Evolutionary conservation across 1,140 invertebrate species (phyloP).

Genomic region (Bombus breviceps): DNA sequence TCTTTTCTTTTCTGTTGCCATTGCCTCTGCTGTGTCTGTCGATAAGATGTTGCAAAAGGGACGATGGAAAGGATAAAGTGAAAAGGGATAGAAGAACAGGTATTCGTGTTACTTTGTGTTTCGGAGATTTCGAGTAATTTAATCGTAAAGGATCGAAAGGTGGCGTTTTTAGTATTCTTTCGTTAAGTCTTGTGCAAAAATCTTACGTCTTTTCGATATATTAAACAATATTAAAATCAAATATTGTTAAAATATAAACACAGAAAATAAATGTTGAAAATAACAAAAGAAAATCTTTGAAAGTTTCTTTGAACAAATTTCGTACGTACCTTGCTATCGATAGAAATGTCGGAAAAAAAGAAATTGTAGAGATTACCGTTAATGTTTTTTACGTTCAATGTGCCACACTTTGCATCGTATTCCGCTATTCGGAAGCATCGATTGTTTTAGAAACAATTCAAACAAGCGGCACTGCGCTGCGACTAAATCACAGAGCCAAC

Average conservation of each 20-base stretch:
- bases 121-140: too few relatives aligned
- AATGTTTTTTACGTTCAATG: not conserved
- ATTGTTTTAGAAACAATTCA: not conserved
- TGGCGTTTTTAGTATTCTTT: too few relatives aligned
- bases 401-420: not conserved
- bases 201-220: too few relatives aligned
- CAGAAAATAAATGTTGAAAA: not conserved
- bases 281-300: not conserved
- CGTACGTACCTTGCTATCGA: not conserved
- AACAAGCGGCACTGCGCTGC: not conserved
- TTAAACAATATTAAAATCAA: too few relatives aligned
- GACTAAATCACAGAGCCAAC: not conserved
- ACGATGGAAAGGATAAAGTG: not conserved
- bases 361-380: not conserved
- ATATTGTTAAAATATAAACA: too few relatives aligned
- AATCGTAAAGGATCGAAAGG: too few relatives aligned
- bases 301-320: not conserved
- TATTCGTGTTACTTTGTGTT: not conserved
- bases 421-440: not conserved
- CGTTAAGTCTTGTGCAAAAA: too few relatives aligned
- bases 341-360: not conserved
- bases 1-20: not conserved
- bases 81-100: not conserved
- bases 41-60: not conserved
- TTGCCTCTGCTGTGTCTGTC: not conserved